phyloP scores from a whole-genome alignment of 1,140 invertebrate species.

The Venustaconcha ellipsiformis region DNA sequence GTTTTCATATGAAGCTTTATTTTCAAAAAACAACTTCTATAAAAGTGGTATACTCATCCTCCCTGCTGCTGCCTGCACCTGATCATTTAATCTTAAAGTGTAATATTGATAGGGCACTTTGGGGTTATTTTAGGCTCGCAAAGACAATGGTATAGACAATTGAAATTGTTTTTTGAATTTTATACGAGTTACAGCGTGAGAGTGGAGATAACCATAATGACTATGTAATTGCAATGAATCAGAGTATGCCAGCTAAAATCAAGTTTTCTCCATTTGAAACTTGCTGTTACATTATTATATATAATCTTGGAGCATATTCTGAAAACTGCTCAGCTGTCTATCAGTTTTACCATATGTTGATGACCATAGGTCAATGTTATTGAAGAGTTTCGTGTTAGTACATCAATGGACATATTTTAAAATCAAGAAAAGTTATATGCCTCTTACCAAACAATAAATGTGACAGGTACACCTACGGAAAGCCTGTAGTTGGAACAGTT shows the following conservation, averaged over 20 bases:
- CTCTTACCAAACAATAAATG: neutral
- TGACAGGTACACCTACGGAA: slow-evolving; percentile 22
- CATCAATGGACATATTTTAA: neutral
- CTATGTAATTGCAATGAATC: too few relatives aligned
- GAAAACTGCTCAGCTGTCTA: neutral
- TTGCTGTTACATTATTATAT: neutral
- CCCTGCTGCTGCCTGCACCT: too few relatives aligned
- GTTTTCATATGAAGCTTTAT: too few relatives aligned
- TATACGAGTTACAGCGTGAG: neutral
- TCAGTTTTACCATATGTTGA: neutral
- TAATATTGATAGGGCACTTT: neutral
- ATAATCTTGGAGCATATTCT: neutral
- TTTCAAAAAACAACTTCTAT: too few relatives aligned
- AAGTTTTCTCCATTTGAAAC: neutral
- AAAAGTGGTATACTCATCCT: too few relatives aligned
- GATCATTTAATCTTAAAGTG: too few relatives aligned
- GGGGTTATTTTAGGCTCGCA: neutral
- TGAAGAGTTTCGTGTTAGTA: neutral
- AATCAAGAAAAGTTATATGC: neutral
- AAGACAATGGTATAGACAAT: neutral
- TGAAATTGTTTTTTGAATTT: neutral
- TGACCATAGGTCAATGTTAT: neutral
- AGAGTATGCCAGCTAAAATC: neutral
- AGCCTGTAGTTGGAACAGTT: slow-evolving; percentile 25
- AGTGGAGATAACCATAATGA: neutral